These are phyloP conservation scores for Holothuria leucospilota DNA, from an alignment of 53 echinoderm and acorn worm species.

Conservation along the genomic window DNA sequence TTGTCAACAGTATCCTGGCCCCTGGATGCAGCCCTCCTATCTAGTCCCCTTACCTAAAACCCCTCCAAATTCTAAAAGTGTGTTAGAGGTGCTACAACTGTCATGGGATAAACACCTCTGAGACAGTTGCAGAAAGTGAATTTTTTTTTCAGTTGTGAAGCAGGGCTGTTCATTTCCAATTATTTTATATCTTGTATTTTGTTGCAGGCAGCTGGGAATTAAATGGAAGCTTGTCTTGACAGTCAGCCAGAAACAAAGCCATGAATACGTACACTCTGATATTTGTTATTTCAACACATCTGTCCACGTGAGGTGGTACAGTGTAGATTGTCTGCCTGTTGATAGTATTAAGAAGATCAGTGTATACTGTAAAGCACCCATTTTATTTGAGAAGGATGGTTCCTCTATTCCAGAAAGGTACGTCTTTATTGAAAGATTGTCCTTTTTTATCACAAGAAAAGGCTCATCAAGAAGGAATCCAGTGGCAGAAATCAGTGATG, in stretches of 20 bases:
- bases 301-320: conserved; percentile 82
- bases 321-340: conserved; percentile 77
- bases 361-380: conserved; percentile 73
- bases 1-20: no score
- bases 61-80: no score
- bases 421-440: background rate
- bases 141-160: no score
- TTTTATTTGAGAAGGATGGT: conserved; percentile 82
- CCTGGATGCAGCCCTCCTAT: no score
- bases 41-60: no score
- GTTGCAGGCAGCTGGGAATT: conserved; percentile 81
- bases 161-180: background rate
- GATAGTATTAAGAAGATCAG: conserved; percentile 54
- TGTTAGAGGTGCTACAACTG: no score
- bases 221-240: conserved; percentile 77
- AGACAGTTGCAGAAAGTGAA: no score
- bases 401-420: conserved; percentile 72
- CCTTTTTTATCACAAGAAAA: background rate
- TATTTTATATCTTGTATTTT: background rate
- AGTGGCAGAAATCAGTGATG: no score
- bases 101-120: no score
- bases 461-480: no score
- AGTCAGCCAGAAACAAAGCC: conserved; percentile 63
- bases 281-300: conserved; percentile 75
- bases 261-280: conserved; percentile 67